Base-by-base conservation (phyloP, 2,888 invertebrate species). In the Trisateles emortualis region DNA sequence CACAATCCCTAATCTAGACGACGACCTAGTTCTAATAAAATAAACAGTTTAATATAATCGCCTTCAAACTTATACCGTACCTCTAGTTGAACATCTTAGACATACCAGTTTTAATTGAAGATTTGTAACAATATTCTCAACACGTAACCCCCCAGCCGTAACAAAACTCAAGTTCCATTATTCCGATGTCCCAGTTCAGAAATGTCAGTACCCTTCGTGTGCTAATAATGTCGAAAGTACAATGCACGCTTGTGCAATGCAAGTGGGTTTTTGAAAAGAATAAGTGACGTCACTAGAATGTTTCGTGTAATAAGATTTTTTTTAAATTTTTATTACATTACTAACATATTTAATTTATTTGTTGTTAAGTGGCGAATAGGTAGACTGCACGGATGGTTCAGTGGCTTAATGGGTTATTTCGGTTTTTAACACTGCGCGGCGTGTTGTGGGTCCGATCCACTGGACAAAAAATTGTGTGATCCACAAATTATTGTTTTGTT, bases 101-200 rank as follows among this genome's bases (percentile, higher is more conserved):
- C 19, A 2, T 35, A 16, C 11, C 13, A 24, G 22, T 19, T 39
- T 19, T 26, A 3, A 3, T 13, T 35, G 0, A 11, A 36, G 36
- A 38, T 11, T 11, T 5, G 8, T 4, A 13, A 39, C 22, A 39
- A 22, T 11, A 39, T 39, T 39, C 39, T 3, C 14, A n/a, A 24
- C 49, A 49, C 42, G 36, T 36, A 29, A 36, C 13, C n/a, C 24
- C 40, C 8, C 19, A 40, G 24, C n/a, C 22, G 16, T 10, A 29
- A 17, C 26, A 24, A 19, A 48, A 33, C 11, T 40, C 4, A 14
- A 11, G 13, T 42, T 48, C 13, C 17, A 48, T 19, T 36, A 42
- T 42, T 42, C 33, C 36, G 35, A 49, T 49, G 35, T 35, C 36
- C 19, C 36, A 49, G 26, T 45, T 40, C n/a, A 33, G 45, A 40